phyloP scores from a whole-genome alignment of 2,113 vertebrate genomes.

The Neoarius graeffei region DNA sequence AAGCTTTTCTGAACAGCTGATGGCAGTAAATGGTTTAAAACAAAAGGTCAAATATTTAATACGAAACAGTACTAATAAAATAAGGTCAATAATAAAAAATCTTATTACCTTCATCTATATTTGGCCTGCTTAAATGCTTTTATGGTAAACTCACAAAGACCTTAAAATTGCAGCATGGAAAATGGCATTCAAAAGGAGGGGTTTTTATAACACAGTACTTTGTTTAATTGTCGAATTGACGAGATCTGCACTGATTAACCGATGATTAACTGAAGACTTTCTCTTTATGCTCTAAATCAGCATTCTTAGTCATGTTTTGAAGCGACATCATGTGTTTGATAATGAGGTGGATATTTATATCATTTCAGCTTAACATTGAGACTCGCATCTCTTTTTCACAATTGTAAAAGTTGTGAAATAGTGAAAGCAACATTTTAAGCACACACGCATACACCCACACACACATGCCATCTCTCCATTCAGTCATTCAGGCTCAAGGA shows the following conservation, averaged over 20 bases:
- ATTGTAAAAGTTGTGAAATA: not conserved
- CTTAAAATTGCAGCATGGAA: not conserved
- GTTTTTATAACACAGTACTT: no score
- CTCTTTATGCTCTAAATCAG: not conserved
- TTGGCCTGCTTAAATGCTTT: not conserved
- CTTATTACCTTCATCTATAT: not conserved
- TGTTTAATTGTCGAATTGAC: no score
- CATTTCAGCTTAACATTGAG: not conserved
- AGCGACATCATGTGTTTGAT: not conserved
- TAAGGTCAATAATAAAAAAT: not conserved
- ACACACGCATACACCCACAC: not conserved
- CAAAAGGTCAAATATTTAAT: not conserved
- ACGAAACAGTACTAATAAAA: slow-evolving; percentile 1
- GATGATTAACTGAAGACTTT: not conserved
- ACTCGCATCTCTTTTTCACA: not conserved
- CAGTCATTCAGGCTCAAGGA: not conserved
- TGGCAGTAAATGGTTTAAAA: slow-evolving; percentile 19
- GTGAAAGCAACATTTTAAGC: not conserved
- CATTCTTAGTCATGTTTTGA: not conserved
- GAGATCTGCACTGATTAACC: not conserved
- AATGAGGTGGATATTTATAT: not conserved
- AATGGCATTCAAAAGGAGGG: not conserved
- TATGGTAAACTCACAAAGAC: not conserved
- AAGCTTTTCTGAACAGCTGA: not conserved
- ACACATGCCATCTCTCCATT: not conserved